Percentiles rank a stretch among this genome's conserved stretches.
These are phyloP conservation scores for Tineola bisselliella DNA, from an alignment of 2,888 invertebrate species.

Conservation along the genomic window DNA sequence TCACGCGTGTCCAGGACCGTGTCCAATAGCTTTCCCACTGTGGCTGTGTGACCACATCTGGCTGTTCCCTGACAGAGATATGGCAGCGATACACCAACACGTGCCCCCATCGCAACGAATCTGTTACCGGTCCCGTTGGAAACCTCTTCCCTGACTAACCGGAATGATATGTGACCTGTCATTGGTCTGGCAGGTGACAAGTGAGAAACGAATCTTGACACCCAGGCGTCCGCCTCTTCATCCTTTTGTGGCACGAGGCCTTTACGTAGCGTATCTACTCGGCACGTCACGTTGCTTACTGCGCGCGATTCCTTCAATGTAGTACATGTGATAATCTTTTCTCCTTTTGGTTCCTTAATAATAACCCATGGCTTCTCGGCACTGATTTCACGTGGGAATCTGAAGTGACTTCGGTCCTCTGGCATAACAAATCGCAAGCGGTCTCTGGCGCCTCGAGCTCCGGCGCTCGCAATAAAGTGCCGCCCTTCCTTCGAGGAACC, in stretches of 20 bases:
- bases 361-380: slow-evolving; percentile 82
- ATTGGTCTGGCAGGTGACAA: slow-evolving; percentile 72
- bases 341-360: slow-evolving; percentile 78
- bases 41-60: slow-evolving; percentile 70
- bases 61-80: slow-evolving; percentile 80
- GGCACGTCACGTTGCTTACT: slow-evolving; percentile 83
- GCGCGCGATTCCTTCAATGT: slow-evolving; percentile 82
- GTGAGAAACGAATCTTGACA: slow-evolving; percentile 75
- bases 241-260: slow-evolving; percentile 75
- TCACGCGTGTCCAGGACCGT: slow-evolving; percentile 81
- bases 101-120: slow-evolving; percentile 68
- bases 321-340: slow-evolving; percentile 83
- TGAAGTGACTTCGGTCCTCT: slow-evolving; percentile 70
- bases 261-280: slow-evolving; percentile 72
- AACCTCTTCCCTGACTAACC: slow-evolving; percentile 73
- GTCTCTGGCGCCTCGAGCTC: slow-evolving; percentile 78
- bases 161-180: slow-evolving; percentile 82
- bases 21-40: slow-evolving; percentile 70
- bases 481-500: slow-evolving; percentile 68
- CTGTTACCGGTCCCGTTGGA: slow-evolving; percentile 50
- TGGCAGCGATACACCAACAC: slow-evolving; percentile 82
- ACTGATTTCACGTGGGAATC: slow-evolving; percentile 76
- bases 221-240: slow-evolving; percentile 76
- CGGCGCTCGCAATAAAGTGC: slow-evolving; percentile 78
- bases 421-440: slow-evolving; percentile 77